Percentiles rank a stretch among this genome's conserved stretches.
phyloP scores from a whole-genome alignment of 1,140 invertebrate species.

The Drosophila mojavensis region DNA sequence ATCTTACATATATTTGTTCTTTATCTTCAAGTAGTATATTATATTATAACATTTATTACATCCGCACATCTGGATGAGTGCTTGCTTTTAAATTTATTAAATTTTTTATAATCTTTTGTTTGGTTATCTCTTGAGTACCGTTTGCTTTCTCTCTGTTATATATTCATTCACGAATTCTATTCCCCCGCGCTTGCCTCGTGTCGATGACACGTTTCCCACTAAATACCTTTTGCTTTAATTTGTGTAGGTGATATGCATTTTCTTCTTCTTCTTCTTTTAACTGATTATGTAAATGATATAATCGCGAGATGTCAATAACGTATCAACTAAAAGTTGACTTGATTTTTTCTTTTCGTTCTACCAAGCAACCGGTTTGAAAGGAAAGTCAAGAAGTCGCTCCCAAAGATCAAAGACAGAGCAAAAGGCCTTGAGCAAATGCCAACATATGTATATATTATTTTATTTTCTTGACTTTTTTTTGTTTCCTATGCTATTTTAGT shows the following conservation, averaged over 20 bases:
- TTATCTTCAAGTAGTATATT: conserved; percentile 10
- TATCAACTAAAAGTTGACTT: conserved; percentile 43
- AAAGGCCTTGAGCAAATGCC: conserved; percentile 59
- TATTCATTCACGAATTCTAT: neutral
- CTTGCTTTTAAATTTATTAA: neutral
- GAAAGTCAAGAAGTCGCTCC: neutral
- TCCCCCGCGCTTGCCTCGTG: neutral
- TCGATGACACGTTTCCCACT: neutral
- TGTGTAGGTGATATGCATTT: neutral
- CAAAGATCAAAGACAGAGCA: conserved; percentile 35
- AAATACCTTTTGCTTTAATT: neutral
- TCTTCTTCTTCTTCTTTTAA: neutral
- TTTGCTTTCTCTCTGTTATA: neutral
- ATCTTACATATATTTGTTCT: neutral
- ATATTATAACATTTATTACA: conserved; percentile 1
- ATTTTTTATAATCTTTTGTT: neutral
- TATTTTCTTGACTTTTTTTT: neutral
- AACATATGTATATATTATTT: conserved; percentile 38
- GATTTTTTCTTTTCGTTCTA: conserved; percentile 13
- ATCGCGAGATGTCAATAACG: conserved; percentile 20
- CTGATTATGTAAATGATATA: conserved; percentile 3
- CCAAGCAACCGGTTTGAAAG: conserved; percentile 56
- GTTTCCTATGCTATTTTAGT: neutral
- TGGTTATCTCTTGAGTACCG: neutral
- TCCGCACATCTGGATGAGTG: neutral